Evolutionary conservation across 2,797 vertebrate species (phyloP).

Genomic region (Enteromius viviparus): DNA sequence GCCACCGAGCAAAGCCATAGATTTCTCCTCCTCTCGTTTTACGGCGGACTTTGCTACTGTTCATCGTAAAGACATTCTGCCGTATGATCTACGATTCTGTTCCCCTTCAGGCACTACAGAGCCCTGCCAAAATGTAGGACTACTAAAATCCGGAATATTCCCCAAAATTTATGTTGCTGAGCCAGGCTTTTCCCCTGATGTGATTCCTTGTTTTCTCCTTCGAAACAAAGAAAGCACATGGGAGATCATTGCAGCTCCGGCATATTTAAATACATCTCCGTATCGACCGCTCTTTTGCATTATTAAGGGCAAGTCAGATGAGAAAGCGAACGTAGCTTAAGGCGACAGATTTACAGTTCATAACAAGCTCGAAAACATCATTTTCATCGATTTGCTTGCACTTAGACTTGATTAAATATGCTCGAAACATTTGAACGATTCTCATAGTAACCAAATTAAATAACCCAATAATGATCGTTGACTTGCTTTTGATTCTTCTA

Average conservation of each 20-base stretch:
- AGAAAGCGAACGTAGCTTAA: slow-evolving; percentile 3
- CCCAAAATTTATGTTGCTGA: slow-evolving; percentile 69
- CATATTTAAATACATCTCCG: slow-evolving; percentile 27
- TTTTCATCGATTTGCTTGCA: background rate
- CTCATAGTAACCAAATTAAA: background rate
- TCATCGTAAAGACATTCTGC: slow-evolving; percentile 69
- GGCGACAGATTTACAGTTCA: slow-evolving; percentile 6
- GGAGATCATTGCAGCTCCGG: background rate
- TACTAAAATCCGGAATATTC: slow-evolving; percentile 70
- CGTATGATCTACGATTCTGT: slow-evolving; percentile 69
- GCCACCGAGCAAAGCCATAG: slow-evolving; percentile 48
- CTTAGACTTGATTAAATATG: background rate
- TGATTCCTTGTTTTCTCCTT: slow-evolving; percentile 45
- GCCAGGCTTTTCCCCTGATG: slow-evolving; percentile 37
- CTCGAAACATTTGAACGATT: background rate
- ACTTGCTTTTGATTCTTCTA: background rate
- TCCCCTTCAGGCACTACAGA: slow-evolving; percentile 58
- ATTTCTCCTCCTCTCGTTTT: slow-evolving; percentile 65
- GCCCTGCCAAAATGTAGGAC: slow-evolving; percentile 62
- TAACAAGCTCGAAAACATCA: background rate
- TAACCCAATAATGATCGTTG: background rate
- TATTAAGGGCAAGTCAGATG: slow-evolving; percentile 30
- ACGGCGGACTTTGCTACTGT: slow-evolving; percentile 72
- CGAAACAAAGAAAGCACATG: slow-evolving; percentile 42
- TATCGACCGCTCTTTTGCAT: slow-evolving; percentile 15